Conservation (phyloP, 2,888 invertebrate species). For the Patella ulyssiponensis region DNA sequence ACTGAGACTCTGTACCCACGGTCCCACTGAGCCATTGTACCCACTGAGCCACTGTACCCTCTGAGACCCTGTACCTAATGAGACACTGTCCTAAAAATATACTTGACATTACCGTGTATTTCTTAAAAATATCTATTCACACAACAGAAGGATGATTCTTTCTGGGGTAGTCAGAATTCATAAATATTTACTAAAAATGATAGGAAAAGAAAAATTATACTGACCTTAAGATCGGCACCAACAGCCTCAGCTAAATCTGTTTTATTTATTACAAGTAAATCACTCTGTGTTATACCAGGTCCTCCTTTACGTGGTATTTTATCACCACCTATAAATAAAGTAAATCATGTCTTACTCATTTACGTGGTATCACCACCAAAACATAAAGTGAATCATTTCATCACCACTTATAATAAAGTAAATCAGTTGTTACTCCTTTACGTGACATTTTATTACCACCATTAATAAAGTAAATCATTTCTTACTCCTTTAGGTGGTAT, state of each 20-base stretch:
- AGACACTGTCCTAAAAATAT: too few species aligned
- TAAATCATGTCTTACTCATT: background rate
- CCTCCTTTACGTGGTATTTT: constrained; percentile 69
- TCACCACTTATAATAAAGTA: too few species aligned
- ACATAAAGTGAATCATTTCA: constrained; percentile 8
- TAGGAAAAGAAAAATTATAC: background rate
- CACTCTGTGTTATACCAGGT: constrained; percentile 69
- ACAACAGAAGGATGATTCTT: background rate
- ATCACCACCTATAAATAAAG: constrained; percentile 59
- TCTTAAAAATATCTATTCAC: background rate
- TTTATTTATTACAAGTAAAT: constrained; percentile 68
- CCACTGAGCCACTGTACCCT: too few species aligned
- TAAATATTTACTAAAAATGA: background rate
- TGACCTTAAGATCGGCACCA: constrained; percentile 64
- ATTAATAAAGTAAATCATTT: too few species aligned
- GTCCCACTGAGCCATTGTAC: too few species aligned
- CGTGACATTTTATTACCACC: constrained; percentile 69
- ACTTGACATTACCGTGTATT: too few species aligned
- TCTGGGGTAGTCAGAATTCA: background rate
- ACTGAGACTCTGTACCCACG: too few species aligned
- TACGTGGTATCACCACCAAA: constrained; percentile 57
- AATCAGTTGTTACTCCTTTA: constrained; percentile 51
- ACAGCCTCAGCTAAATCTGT: constrained; percentile 69
- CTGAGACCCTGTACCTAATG: too few species aligned
- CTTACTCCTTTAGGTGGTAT: constrained; percentile 64